A percentile compares a stretch with the other conserved stretches of the same genome.
Evolutionary conservation across 2,888 invertebrate species (phyloP).

Genomic region (Euproctis similis): DNA sequence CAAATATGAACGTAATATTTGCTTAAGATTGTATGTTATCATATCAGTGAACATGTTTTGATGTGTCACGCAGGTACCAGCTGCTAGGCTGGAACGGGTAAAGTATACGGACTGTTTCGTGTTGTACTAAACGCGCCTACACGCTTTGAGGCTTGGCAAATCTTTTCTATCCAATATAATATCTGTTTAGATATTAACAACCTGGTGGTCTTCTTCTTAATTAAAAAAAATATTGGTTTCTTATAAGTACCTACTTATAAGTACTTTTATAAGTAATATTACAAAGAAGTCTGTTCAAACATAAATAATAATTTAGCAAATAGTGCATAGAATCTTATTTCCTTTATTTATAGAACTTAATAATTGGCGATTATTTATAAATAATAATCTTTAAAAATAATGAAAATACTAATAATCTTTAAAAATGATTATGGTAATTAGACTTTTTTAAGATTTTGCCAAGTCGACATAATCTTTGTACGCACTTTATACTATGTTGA

Average conservation of each 20-base stretch:
- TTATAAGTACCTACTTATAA: too few species aligned
- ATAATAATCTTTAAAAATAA: too few species aligned
- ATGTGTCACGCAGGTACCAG: conserved; percentile 77
- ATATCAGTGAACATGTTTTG: conserved; percentile 7
- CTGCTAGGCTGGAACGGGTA: conserved; percentile 86
- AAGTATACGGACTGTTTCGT: conserved; percentile 53
- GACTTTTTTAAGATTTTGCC: conserved; percentile 5
- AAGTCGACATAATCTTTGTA: conserved; percentile 11
- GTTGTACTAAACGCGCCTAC: conserved; percentile 25
- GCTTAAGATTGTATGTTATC: neutral
- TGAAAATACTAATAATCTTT: too few species aligned
- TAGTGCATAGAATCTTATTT: too few species aligned
- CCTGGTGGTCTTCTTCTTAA: too few species aligned
- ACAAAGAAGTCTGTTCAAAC: too few species aligned
- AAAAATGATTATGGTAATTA: too few species aligned
- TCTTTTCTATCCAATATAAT: neutral
- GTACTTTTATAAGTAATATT: too few species aligned
- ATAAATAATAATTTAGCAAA: too few species aligned
- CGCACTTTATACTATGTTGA: conserved; percentile 8
- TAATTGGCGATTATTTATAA: too few species aligned
- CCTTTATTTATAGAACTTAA: too few species aligned
- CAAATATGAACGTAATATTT: neutral
- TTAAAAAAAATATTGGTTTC: too few species aligned
- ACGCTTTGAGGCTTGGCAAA: conserved; percentile 21
- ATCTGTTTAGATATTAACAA: neutral